Evolutionary conservation across 2,797 vertebrate genomes (phyloP).

Genomic region (Mionectes olivaceus): DNA sequence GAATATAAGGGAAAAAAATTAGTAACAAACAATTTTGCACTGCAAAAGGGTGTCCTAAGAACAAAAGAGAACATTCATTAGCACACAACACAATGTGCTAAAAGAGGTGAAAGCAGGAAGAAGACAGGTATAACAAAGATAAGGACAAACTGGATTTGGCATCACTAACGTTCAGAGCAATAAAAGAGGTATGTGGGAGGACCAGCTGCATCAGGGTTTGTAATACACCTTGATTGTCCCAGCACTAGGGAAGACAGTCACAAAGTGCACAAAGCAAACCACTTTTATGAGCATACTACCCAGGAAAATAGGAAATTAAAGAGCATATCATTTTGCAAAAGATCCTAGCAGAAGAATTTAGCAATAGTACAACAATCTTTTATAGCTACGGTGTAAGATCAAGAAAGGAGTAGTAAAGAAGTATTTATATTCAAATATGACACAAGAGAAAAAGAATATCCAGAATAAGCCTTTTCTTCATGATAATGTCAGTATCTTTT

Average conservation of each 20-base stretch:
- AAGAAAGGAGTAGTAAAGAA: background rate
- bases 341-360: background rate
- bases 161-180: background rate
- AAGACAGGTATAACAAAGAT: background rate
- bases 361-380: background rate
- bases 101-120: background rate
- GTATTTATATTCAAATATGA: background rate
- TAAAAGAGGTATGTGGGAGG: background rate
- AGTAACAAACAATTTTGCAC: conserved; percentile 8
- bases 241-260: background rate
- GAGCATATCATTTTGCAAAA: background rate
- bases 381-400: background rate
- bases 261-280: background rate
- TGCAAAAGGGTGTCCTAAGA: conserved; percentile 9
- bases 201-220: background rate
- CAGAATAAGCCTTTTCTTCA: background rate
- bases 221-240: background rate
- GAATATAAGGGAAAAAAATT: background rate
- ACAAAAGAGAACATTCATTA: conserved; percentile 21
- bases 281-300: background rate
- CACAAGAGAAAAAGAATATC: background rate
- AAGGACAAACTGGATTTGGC: background rate
- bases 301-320: background rate
- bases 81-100: background rate
- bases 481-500: background rate